Evolutionary conservation across 1,140 invertebrate genomes (phyloP).

Genomic region (Acromyrmex echinatior): DNA sequence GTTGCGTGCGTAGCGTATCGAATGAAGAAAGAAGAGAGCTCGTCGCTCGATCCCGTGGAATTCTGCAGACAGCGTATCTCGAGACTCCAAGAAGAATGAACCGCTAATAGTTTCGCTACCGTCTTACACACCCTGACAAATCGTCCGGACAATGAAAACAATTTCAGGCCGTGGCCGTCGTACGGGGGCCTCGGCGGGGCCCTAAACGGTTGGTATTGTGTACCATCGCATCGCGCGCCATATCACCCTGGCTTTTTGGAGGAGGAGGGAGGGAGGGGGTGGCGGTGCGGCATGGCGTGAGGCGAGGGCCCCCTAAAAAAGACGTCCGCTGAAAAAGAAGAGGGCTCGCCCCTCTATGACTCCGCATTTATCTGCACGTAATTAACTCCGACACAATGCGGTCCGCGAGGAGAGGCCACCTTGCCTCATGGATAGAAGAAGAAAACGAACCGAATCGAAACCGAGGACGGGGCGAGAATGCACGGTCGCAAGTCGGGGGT

Average conservation of each 20-base stretch:
- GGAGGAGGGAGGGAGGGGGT: background rate
- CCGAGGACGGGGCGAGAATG: background rate
- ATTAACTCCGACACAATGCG: slow-evolving; percentile 86
- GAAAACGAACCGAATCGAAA: slow-evolving; percentile 59
- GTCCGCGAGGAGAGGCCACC: slow-evolving; percentile 71
- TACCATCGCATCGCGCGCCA: slow-evolving; percentile 56
- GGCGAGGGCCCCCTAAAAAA: slow-evolving; percentile 39
- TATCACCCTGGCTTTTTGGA: slow-evolving; percentile 68
- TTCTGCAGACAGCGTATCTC: slow-evolving; percentile 22
- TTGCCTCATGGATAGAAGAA: slow-evolving; percentile 62
- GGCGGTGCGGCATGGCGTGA: slow-evolving; percentile 34
- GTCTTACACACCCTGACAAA: slow-evolving; percentile 86
- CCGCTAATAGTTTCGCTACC: slow-evolving; percentile 85
- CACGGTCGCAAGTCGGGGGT: background rate
- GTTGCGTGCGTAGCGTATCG: slow-evolving; percentile 57
- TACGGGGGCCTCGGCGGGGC: slow-evolving; percentile 31
- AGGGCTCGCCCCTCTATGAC: slow-evolving; percentile 79
- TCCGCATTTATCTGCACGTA: slow-evolving; percentile 84
- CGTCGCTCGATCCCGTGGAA: slow-evolving; percentile 46
- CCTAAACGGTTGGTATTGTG: slow-evolving; percentile 84
- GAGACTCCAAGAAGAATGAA: slow-evolving; percentile 47
- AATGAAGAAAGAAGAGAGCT: slow-evolving; percentile 56
- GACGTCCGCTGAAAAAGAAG: slow-evolving; percentile 64
- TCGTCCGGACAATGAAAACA: slow-evolving; percentile 85
- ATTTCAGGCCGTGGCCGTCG: slow-evolving; percentile 78